Evolutionary conservation across 2,113 vertebrate species (phyloP).

Genomic region (Eira barbara): DNA sequence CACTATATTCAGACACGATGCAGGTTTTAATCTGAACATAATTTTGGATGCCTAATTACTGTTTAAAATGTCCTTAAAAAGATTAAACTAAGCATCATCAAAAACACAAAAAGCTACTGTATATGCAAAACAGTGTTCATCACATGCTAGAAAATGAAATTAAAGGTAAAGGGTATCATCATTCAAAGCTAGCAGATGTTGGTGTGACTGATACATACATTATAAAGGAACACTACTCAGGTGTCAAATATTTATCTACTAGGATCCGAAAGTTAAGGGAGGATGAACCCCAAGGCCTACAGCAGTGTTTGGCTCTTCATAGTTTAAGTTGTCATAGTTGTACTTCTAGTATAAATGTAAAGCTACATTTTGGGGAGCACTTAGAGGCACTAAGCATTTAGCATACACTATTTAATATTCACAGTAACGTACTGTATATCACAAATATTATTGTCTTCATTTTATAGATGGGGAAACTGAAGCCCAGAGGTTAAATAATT

Average conservation of each 20-base stretch:
- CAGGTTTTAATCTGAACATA: constrained; percentile 15
- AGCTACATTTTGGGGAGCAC: not conserved
- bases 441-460: not conserved
- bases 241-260: not conserved
- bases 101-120: not conserved
- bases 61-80: not conserved
- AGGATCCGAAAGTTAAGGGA: not conserved
- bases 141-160: not conserved
- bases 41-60: not conserved
- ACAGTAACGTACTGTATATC: not conserved
- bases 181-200: not conserved
- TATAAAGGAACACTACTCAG: not conserved
- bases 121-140: not conserved
- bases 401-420: not conserved
- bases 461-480: not conserved
- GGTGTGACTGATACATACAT: not conserved
- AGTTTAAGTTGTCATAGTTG: not conserved
- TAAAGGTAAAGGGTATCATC: not conserved
- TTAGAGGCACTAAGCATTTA: not conserved
- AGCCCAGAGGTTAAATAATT: not conserved
- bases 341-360: not conserved
- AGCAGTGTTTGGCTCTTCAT: not conserved
- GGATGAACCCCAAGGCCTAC: not conserved
- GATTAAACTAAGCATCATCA: not conserved
- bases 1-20: not conserved